phyloP scores from a whole-genome alignment of 2,888 invertebrate species.

The Stenoptilia bipunctidactyla region DNA sequence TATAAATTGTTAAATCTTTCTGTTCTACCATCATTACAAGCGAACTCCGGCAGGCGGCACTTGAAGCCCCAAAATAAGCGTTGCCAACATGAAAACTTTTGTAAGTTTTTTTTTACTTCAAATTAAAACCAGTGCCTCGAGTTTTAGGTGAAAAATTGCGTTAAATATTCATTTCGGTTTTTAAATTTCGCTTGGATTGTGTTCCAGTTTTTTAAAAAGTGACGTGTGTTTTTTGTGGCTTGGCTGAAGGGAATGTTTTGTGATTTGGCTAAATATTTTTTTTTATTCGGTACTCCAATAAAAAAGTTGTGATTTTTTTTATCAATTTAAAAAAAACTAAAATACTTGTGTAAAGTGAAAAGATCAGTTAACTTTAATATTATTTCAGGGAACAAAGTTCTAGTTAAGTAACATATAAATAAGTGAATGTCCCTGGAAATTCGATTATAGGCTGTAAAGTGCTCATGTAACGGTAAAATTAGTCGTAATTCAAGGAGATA shows the following conservation, averaged over 20 bases:
- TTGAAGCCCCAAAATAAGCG: slow-evolving; percentile 30
- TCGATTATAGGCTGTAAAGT: not conserved
- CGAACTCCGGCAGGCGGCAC: slow-evolving; percentile 24
- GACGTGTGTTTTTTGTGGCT: too few relatives aligned
- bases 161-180: not conserved
- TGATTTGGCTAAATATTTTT: not conserved
- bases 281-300: not conserved
- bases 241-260: too few relatives aligned
- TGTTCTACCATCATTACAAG: slow-evolving; percentile 36
- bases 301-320: not conserved
- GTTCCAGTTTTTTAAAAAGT: not conserved
- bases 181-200: not conserved
- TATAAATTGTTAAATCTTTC: slow-evolving; percentile 51
- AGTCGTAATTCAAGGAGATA: not conserved
- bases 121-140: not conserved
- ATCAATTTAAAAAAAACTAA: too few relatives aligned
- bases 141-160: not conserved
- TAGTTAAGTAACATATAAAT: too few relatives aligned
- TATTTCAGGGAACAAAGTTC: too few relatives aligned
- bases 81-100: slow-evolving; percentile 56
- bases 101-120: slow-evolving; percentile 35
- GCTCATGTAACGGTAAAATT: not conserved
- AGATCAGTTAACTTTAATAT: too few relatives aligned
- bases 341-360: too few relatives aligned
- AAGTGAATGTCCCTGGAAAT: not conserved